Evolutionary conservation across 2,888 invertebrate species (phyloP).

Genomic region (Pinctada fucata): DNA sequence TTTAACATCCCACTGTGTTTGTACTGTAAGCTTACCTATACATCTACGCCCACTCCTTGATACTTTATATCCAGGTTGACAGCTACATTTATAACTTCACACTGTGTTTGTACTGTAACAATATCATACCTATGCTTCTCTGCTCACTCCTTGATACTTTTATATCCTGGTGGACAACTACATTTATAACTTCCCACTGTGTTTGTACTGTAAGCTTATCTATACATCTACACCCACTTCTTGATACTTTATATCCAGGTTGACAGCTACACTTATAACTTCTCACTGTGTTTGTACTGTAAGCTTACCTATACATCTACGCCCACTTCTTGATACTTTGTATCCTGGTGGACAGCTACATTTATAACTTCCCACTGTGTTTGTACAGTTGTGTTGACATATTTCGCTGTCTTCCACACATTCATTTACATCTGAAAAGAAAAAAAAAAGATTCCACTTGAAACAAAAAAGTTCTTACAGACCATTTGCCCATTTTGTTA

Average conservation of each 20-base stretch:
- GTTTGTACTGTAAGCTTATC: conserved; percentile 74
- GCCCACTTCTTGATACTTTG: conserved; percentile 71
- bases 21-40: conserved; percentile 61
- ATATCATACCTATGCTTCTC: conserved; percentile 74
- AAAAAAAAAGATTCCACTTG: not conserved
- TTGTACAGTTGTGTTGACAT: conserved; percentile 75
- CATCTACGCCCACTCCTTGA: conserved; percentile 74
- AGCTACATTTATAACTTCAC: no score
- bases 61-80: conserved; percentile 29
- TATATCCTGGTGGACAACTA: not conserved
- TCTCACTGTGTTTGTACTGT: conserved; percentile 75
- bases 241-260: conserved; percentile 63
- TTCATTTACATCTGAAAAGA: conserved; percentile 71
- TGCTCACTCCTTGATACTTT: conserved; percentile 71
- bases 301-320: conserved; percentile 71
- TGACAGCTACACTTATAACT: conserved; percentile 64
- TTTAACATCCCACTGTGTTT: no score
- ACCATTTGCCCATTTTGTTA: no score
- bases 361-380: conserved; percentile 75
- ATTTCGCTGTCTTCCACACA: conserved; percentile 61
- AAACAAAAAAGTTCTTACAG: no score
- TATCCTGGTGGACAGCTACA: conserved; percentile 76
- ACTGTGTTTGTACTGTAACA: conserved; percentile 74
- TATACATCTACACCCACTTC: conserved; percentile 74
- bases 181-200: conserved; percentile 42